These are phyloP conservation scores for Morpho achilles DNA, from an alignment of 2,888 invertebrate genomes.

Conservation along the genomic window DNA sequence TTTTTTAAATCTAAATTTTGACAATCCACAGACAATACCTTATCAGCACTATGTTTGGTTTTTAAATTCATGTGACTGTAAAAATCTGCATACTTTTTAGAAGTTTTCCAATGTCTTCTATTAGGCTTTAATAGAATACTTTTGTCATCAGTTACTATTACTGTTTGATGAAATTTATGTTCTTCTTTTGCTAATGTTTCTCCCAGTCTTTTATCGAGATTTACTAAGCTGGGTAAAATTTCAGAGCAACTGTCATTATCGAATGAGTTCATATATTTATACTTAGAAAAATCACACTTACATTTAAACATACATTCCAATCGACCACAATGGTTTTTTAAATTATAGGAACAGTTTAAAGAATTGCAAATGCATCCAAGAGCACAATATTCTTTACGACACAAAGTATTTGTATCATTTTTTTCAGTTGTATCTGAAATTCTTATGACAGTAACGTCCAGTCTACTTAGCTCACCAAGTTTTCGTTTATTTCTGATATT, in stretches of 20 bases:
- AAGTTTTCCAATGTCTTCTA: conserved; percentile 78
- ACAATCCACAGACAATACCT: conserved; percentile 39
- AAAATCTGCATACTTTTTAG: conserved; percentile 81
- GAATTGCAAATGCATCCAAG: conserved; percentile 85
- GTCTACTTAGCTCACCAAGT: conserved; percentile 76
- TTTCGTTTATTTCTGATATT: conserved; percentile 60
- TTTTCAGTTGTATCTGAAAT: conserved; percentile 43
- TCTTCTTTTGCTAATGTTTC: conserved; percentile 82
- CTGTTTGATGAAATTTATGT: conserved; percentile 85
- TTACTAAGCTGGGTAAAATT: conserved; percentile 51
- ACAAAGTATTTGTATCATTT: conserved; percentile 38
- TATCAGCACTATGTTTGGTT: conserved; percentile 35
- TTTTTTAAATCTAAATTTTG: conserved; percentile 54
- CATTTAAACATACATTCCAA: conserved; percentile 80
- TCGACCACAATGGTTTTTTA: conserved; percentile 81
- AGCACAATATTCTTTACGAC: conserved; percentile 77
- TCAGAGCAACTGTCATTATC: conserved; percentile 39
- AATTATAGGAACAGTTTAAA: conserved; percentile 58
- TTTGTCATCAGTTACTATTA: conserved; percentile 82
- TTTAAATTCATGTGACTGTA: conserved; percentile 50
- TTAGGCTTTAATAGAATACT: conserved; percentile 81
- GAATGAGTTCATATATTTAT: conserved; percentile 43
- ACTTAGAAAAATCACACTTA: conserved; percentile 58
- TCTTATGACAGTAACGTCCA: conserved; percentile 83
- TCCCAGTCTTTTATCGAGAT: conserved; percentile 71